These are phyloP conservation scores for Drosophila punjabiensis DNA, from an alignment of 1,140 invertebrate genomes.

Conservation along the genomic window DNA sequence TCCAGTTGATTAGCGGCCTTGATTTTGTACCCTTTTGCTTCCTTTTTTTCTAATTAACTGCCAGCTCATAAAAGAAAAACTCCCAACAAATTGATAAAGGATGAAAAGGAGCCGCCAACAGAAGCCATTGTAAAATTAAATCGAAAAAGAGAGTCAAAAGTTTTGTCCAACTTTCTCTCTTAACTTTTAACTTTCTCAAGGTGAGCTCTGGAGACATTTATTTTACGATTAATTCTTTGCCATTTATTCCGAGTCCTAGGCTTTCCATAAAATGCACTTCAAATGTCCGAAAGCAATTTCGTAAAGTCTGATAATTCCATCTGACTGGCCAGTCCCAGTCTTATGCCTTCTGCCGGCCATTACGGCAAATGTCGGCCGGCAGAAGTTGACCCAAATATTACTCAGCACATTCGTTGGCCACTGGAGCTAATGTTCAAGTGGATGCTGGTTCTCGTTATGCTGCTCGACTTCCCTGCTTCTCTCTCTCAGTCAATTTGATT, in stretches of 20 bases:
- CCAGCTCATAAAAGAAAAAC: conserved; percentile 66
- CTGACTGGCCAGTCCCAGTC: conserved; percentile 36
- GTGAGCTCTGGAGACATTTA: conserved; percentile 36
- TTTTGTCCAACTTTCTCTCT: conserved; percentile 23
- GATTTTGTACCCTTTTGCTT: conserved; percentile 47
- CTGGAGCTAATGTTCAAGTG: conserved; percentile 52
- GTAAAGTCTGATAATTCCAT: conserved; percentile 52
- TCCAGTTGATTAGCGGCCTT: conserved; percentile 29
- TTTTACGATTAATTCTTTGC: conserved; percentile 28
- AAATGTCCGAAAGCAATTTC: conserved; percentile 45
- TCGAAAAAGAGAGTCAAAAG: conserved; percentile 44
- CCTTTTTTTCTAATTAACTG: conserved; percentile 65
- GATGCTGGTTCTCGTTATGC: conserved; percentile 19
- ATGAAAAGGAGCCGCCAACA: background rate
- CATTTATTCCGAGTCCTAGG: conserved; percentile 13
- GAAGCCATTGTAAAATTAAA: conserved; percentile 69
- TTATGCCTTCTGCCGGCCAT: conserved; percentile 43
- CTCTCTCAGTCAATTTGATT: conserved; percentile 55
- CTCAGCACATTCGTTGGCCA: conserved; percentile 52
- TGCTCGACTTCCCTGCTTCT: conserved; percentile 13
- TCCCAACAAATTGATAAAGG: conserved; percentile 27
- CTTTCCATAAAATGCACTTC: conserved; percentile 46
- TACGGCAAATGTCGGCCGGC: conserved; percentile 40
- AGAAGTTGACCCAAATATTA: conserved; percentile 57
- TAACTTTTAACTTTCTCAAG: conserved; percentile 30